Evolutionary conservation across 2,888 invertebrate species (phyloP).

Genomic region (Drosophila mimica): DNA sequence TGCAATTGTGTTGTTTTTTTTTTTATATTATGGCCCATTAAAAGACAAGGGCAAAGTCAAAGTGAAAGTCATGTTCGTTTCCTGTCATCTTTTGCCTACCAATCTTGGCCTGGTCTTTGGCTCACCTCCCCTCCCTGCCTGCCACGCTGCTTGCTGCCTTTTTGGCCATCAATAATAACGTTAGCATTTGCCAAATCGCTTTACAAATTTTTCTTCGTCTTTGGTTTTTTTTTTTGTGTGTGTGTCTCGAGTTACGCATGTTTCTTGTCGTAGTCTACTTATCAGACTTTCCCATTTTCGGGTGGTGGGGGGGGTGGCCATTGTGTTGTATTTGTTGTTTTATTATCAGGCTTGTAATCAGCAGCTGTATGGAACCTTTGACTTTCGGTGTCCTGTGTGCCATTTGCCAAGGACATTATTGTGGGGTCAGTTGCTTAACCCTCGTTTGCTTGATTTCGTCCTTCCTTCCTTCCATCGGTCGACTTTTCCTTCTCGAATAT

Average conservation of each 20-base stretch:
- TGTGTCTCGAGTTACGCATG: conserved; percentile 15
- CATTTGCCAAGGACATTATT: conserved; percentile 10
- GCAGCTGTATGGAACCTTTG: conserved; percentile 13
- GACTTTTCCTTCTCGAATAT: conserved; percentile 18
- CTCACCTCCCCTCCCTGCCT: conserved; percentile 1
- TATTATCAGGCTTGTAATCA: conserved; percentile 34
- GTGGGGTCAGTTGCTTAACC: conserved; percentile 9
- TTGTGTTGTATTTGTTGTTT: conserved; percentile 9
- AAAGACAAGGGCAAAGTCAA: conserved; percentile 31
- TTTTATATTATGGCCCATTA: conserved; percentile 63
- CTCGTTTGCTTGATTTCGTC: neutral
- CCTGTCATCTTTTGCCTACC: conserved; percentile 34
- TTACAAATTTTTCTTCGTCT: conserved; percentile 49
- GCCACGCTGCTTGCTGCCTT: conserved; percentile 4
- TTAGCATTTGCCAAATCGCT: conserved; percentile 73
- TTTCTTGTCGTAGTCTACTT: conserved; percentile 14
- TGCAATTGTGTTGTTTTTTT: conserved; percentile 69
- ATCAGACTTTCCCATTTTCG: conserved; percentile 12
- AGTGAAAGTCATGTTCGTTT: conserved; percentile 52
- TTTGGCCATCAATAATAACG: conserved; percentile 70
- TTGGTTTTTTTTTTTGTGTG: conserved; percentile 2
- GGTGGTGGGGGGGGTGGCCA: neutral
- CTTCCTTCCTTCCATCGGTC: neutral
- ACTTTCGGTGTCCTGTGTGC: conserved; percentile 11
- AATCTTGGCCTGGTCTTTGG: conserved; percentile 13